Base-by-base conservation (phyloP, 2,797 vertebrate species). In the Siniperca undulata region DNA sequence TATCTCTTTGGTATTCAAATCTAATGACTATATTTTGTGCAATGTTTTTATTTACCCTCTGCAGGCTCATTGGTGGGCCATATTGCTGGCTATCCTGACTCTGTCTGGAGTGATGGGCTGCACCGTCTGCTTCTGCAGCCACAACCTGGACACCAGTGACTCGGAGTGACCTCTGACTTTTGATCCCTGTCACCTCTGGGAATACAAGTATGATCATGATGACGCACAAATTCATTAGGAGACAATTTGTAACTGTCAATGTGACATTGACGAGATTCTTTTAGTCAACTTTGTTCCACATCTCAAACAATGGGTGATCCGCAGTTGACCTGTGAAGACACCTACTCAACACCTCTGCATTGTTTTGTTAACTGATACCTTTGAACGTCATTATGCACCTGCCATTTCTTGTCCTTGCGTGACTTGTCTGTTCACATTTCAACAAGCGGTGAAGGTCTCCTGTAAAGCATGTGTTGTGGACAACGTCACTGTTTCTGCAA, bases 1-100 rank as follows among this genome's bases (percentile, higher is more conserved):
- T 7, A 34, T 48, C 9, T 7, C 13, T 42, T 50, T 19, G 30
- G 46, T 2, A 53, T 58, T 46, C 3, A 72, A 30, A 38, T 42
- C 55, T 16, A 50, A 7, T 42, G n/a, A 64, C 24, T 46, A 44
- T 3, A 30, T 16, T 36, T 65, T 27, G 9, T 82, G 2, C 4
- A 53, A 3, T n/a, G 4, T 24, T 42, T 50, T 7, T 71, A 8
- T 76, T 50, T 16, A 1, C 69, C 69, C 8, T 72, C 75, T 78
- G 52, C 88, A 96, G 96, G 95, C 90, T 48, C 78, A 95, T 30
- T 97, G 95, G 96, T 97, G 96, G 96, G 94, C 87, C 58, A 94
- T 95, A 34, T 94, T 97, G 65, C 75, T 96, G 62, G 93, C 83
- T 42, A 94, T 97, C 81, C 85, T 96, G 72, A 82, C 86, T 0